Conservation (phyloP, 1,140 invertebrate species). For the Pseudomyrmex flavicornis region DNA sequence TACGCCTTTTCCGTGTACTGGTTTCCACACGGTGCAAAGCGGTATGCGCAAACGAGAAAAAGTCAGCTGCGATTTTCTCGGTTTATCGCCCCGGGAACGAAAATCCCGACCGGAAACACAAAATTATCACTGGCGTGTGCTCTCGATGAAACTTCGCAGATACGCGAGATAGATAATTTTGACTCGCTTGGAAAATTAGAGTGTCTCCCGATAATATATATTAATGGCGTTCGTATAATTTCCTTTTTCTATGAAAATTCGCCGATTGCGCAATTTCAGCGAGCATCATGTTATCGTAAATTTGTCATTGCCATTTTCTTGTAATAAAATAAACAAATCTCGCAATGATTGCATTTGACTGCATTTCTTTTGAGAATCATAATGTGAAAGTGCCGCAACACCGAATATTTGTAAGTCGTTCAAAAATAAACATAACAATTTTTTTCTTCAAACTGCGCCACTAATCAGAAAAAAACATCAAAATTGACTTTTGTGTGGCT, state of each 20-base stretch:
- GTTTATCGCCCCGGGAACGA: not conserved
- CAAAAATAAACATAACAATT: no score
- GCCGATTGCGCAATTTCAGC: constrained; percentile 5
- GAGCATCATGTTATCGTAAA: constrained; percentile 14
- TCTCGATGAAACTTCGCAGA: no score
- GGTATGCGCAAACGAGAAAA: not conserved
- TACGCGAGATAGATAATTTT: not conserved
- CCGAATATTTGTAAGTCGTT: no score
- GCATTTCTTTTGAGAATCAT: constrained; percentile 15
- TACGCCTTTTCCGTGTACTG: constrained; percentile 48
- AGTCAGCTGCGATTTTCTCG: constrained; percentile 15
- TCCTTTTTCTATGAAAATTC: constrained; percentile 32
- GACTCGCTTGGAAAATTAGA: not conserved
- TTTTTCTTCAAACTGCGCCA: no score
- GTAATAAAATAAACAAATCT: constrained; percentile 29
- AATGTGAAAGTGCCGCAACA: not conserved
- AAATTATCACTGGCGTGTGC: not conserved
- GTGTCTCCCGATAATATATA: not conserved
- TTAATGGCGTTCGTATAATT: constrained; percentile 32
- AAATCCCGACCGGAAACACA: not conserved
- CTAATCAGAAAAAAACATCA: no score
- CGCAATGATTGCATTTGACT: constrained; percentile 18
- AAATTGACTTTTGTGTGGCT: no score
- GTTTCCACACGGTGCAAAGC: constrained; percentile 10
- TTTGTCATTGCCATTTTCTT: not conserved